A percentile compares a stretch with the other conserved stretches of the same genome.
phyloP scores from a whole-genome alignment of 2,888 invertebrate species.

The Acleris emargana region DNA sequence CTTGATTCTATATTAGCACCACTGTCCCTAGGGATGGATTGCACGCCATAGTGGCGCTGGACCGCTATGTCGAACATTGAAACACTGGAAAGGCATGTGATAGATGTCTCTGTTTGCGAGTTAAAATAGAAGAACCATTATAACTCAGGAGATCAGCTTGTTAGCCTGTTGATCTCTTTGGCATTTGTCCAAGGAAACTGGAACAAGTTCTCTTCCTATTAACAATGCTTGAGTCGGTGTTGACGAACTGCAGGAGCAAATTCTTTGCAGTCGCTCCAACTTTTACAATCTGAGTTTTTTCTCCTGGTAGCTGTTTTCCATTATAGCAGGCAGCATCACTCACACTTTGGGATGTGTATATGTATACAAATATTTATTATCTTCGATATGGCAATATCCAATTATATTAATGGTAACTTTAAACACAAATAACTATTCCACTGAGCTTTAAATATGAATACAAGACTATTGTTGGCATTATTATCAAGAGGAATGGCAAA shows the following conservation, averaged over 20 bases:
- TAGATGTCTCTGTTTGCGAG: constrained; percentile 41
- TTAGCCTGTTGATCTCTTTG: constrained; percentile 15
- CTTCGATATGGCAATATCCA: constrained; percentile 17
- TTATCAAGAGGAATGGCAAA: background rate
- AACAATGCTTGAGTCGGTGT: constrained; percentile 40
- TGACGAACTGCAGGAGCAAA: constrained; percentile 36
- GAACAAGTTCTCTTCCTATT: constrained; percentile 44
- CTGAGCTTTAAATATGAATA: constrained; percentile 16
- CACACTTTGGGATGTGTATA: constrained; percentile 31
- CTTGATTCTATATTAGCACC: constrained; percentile 82
- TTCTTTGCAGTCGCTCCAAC: constrained; percentile 40
- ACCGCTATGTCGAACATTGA: constrained; percentile 57
- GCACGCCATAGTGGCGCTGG: constrained; percentile 54
- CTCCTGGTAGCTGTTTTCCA: constrained; percentile 43
- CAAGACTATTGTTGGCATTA: constrained; percentile 4
- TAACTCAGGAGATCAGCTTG: constrained; percentile 24
- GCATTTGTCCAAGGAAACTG: constrained; percentile 19
- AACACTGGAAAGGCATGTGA: constrained; percentile 45
- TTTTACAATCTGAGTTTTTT: constrained; percentile 41
- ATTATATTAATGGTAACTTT: constrained; percentile 23
- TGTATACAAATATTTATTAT: constrained; percentile 8
- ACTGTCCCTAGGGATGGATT: constrained; percentile 59
- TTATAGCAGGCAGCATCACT: constrained; percentile 42
- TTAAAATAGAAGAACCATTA: constrained; percentile 25
- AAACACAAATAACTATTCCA: constrained; percentile 31